Conservation (phyloP, 2,113 vertebrate species). For the Haemorhous mexicanus region DNA sequence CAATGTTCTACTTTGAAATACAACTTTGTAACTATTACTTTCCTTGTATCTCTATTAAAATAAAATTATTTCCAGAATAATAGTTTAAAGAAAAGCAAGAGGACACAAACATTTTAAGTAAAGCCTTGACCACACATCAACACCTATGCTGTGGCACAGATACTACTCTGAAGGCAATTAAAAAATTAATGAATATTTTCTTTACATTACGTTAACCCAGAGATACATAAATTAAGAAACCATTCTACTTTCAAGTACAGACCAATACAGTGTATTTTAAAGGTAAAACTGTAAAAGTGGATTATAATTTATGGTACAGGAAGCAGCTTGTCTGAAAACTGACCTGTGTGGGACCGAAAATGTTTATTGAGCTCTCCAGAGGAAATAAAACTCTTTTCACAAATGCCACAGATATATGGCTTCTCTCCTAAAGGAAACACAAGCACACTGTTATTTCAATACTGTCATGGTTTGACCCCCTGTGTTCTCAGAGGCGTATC, state of each 20-base stretch:
- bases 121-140: neutral
- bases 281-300: slow-evolving; percentile 44
- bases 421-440: slow-evolving; percentile 82
- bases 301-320: slow-evolving; percentile 33
- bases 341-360: slow-evolving; percentile 92
- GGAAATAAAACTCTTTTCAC: slow-evolving; percentile 89
- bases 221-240: neutral
- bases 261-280: slow-evolving; percentile 21
- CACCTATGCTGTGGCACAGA: rapidly evolving
- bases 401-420: slow-evolving; percentile 88
- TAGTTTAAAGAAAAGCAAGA: neutral
- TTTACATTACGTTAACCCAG: neutral
- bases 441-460: neutral
- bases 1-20: neutral
- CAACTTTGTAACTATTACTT: neutral
- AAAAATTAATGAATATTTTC: neutral
- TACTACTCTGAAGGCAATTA: neutral
- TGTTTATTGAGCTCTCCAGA: slow-evolving; percentile 96
- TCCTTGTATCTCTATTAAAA: neutral
- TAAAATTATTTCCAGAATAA: neutral
- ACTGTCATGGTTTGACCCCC: no score
- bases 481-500: no score
- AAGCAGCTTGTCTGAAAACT: slow-evolving; percentile 68
- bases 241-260: neutral
- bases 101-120: neutral